These are phyloP conservation scores for Atta cephalotes DNA, from an alignment of 1,140 invertebrate species.

Conservation along the genomic window DNA sequence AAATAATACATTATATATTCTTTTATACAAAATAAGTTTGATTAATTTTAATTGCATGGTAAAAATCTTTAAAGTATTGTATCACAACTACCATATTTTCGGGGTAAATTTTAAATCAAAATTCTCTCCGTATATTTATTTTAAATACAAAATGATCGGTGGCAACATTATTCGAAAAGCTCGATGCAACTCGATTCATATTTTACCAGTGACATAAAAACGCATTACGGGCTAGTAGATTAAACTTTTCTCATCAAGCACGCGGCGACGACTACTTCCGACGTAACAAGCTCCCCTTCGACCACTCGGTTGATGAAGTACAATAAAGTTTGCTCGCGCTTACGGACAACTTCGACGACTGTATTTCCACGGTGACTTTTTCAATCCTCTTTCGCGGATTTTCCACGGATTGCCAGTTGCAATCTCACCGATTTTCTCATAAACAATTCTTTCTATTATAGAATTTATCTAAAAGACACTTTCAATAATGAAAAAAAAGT, in stretches of 20 bases:
- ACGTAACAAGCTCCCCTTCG: slow-evolving; percentile 65
- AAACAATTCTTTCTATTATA: slow-evolving; percentile 52
- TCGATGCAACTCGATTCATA: slow-evolving; percentile 60
- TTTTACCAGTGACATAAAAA: slow-evolving; percentile 68
- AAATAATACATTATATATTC: too few relatives aligned
- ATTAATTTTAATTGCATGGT: too few relatives aligned
- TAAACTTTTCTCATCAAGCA: slow-evolving; percentile 76
- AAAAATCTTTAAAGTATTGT: too few relatives aligned
- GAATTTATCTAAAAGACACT: slow-evolving; percentile 54
- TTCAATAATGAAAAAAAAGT: slow-evolving; percentile 52
- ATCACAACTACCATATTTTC: too few relatives aligned
- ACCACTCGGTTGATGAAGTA: slow-evolving; percentile 62
- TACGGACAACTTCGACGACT: slow-evolving; percentile 69
- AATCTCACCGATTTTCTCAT: slow-evolving; percentile 57
- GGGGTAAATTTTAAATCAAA: too few relatives aligned
- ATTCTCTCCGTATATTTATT: not conserved
- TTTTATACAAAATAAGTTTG: too few relatives aligned
- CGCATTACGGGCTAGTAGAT: slow-evolving; percentile 71
- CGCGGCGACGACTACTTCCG: slow-evolving; percentile 41
- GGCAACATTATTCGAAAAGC: slow-evolving; percentile 44
- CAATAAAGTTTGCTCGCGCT: slow-evolving; percentile 70
- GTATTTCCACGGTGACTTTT: slow-evolving; percentile 26
- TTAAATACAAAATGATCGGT: not conserved
- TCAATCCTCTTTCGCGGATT: slow-evolving; percentile 43
- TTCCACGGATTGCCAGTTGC: slow-evolving; percentile 16